Percentiles rank a stretch among this genome's conserved stretches.
Evolutionary conservation across 2,888 invertebrate genomes (phyloP).

Genomic region (Trissolcus brochymenae): DNA sequence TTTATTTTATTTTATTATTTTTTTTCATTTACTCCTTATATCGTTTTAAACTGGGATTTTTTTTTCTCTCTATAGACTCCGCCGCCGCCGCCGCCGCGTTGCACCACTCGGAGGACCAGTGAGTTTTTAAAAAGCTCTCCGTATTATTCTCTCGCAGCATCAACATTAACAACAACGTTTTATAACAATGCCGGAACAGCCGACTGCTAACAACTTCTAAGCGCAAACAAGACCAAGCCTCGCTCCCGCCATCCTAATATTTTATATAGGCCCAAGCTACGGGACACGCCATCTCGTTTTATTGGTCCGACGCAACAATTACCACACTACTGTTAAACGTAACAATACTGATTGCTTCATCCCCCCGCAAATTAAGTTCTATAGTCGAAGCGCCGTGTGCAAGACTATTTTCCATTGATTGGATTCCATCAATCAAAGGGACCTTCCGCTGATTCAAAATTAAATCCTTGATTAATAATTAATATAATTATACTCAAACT

Average conservation of each 20-base stretch:
- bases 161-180: conserved; percentile 44
- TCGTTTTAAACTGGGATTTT: conserved; percentile 7
- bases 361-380: conserved; percentile 31
- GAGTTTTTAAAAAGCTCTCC: background rate
- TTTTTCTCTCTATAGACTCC: background rate
- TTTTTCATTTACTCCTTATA: conserved; percentile 17
- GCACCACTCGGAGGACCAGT: conserved; percentile 6
- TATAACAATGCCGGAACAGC: conserved; percentile 16
- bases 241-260: conserved; percentile 13
- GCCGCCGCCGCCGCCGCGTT: background rate
- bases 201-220: conserved; percentile 27
- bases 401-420: no score
- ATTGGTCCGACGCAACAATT: conserved; percentile 5
- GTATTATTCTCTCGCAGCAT: conserved; percentile 11
- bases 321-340: conserved; percentile 30
- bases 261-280: conserved; percentile 30
- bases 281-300: conserved; percentile 9
- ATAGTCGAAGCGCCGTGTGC: conserved; percentile 15
- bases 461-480: no score
- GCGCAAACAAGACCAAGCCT: conserved; percentile 40
- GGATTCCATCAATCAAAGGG: no score
- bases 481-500: no score
- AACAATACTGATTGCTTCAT: conserved; percentile 50
- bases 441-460: no score
- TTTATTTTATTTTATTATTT: conserved; percentile 19